A percentile compares a stretch with the other conserved stretches of the same genome.
Conservation (phyloP, 35 echinoderm and acorn worm genomes). For the Apostichopus japonicus region DNA sequence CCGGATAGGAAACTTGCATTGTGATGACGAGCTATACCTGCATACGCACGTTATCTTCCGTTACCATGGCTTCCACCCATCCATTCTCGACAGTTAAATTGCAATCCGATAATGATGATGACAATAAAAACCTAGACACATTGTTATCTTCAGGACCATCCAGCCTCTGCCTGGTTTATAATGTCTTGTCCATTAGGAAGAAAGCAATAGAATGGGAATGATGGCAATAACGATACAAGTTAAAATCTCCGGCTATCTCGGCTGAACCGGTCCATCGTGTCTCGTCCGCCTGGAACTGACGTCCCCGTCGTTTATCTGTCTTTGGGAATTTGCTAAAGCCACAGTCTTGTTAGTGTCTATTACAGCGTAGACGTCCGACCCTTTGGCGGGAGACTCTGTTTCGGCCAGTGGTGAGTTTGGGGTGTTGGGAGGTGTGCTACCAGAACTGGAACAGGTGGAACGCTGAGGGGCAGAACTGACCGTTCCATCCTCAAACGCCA, state of each 20-base stretch:
- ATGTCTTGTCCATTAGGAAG: no score
- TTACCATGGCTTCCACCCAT: no score
- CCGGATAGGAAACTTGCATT: no score
- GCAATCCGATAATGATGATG: no score
- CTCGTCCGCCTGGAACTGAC: constrained; percentile 46
- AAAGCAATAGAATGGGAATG: no score
- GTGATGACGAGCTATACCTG: no score
- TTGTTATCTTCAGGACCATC: no score
- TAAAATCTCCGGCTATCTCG: background rate
- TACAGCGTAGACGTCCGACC: constrained; percentile 80
- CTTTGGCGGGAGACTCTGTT: constrained; percentile 42
- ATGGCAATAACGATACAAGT: no score
- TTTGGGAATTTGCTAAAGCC: constrained; percentile 83
- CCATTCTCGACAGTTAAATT: no score
- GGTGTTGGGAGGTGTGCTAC: constrained; percentile 83
- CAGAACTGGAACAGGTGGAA: constrained; percentile 70
- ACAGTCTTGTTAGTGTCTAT: constrained; percentile 93
- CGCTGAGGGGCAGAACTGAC: constrained; percentile 43
- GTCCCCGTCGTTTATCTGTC: constrained; percentile 72
- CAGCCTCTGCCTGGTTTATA: no score
- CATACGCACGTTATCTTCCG: no score
- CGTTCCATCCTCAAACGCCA: constrained; percentile 77
- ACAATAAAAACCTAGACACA: no score
- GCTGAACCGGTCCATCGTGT: constrained; percentile 42
- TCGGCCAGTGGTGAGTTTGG: constrained; percentile 58